Percentiles rank a stretch among this genome's conserved stretches.
Conservation (phyloP, 2,113 vertebrate species). For the Anoura caudifer region DNA sequence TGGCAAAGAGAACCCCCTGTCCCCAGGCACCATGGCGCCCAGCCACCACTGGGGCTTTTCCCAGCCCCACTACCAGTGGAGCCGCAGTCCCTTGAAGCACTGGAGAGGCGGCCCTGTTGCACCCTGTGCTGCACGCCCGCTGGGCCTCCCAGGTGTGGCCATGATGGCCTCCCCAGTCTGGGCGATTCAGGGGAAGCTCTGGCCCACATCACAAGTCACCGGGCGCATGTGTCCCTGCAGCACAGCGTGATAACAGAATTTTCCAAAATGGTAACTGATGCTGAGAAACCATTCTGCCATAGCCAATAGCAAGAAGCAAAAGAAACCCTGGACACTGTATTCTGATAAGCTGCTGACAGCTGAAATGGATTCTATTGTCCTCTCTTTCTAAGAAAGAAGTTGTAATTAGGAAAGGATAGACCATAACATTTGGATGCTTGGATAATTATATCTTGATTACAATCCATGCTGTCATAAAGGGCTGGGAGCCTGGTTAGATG, state of each 20-base stretch:
- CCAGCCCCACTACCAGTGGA: too few relatives aligned
- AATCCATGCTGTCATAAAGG: background rate
- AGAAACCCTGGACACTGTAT: background rate
- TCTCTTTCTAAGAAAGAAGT: conserved; percentile 32
- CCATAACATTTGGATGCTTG: background rate
- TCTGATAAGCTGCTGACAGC: background rate
- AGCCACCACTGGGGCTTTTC: too few relatives aligned
- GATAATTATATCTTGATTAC: background rate
- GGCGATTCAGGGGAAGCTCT: too few relatives aligned
- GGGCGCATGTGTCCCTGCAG: too few relatives aligned
- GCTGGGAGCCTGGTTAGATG: background rate
- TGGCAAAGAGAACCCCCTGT: too few relatives aligned
- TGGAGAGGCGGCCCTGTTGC: too few relatives aligned
- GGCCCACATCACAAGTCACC: too few relatives aligned
- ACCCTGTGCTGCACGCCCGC: too few relatives aligned
- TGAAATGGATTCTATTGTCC: background rate
- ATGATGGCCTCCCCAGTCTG: too few relatives aligned
- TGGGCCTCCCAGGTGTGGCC: too few relatives aligned
- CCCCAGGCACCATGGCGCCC: too few relatives aligned
- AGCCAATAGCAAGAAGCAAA: background rate
- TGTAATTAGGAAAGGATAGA: conserved; percentile 18
- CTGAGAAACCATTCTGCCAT: background rate
- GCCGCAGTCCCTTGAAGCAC: too few relatives aligned
- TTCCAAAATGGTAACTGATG: background rate
- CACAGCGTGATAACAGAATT: background rate